Conservation (phyloP, 1,140 invertebrate species). For the Drosophila ogumai region DNA sequence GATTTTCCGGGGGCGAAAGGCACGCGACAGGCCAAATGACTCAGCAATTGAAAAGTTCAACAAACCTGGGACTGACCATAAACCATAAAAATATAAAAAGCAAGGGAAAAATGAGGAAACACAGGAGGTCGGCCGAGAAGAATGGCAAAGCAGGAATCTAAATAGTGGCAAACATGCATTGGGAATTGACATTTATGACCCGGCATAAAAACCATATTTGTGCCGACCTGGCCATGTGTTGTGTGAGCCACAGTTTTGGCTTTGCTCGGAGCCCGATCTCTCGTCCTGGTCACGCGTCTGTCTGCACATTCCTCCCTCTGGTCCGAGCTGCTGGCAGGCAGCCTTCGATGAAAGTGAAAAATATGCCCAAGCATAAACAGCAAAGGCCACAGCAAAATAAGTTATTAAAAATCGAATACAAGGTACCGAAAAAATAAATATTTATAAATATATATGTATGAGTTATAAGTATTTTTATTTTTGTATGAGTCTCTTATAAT, state of each 20-base stretch:
- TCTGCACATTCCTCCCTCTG: conserved; percentile 20
- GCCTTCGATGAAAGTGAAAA: conserved; percentile 53
- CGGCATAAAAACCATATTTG: conserved; percentile 56
- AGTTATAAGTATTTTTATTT: neutral
- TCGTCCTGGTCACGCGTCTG: conserved; percentile 41
- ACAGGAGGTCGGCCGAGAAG: conserved; percentile 22
- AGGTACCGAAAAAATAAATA: neutral
- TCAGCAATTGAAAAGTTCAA: conserved; percentile 72
- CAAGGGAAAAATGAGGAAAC: conserved; percentile 1
- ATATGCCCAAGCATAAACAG: conserved; percentile 33
- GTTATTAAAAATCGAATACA: neutral
- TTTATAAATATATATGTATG: neutral
- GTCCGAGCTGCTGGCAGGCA: neutral
- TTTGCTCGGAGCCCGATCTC: conserved; percentile 3
- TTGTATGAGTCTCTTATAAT: no score
- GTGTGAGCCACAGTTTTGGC: conserved; percentile 25
- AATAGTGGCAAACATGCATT: conserved; percentile 71
- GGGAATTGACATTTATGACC: conserved; percentile 73
- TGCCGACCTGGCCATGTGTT: conserved; percentile 40
- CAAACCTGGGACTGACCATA: conserved; percentile 62
- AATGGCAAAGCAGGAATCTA: conserved; percentile 44
- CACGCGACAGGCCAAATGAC: conserved; percentile 56
- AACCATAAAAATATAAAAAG: conserved; percentile 49
- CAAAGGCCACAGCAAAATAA: neutral
- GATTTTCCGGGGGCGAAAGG: conserved; percentile 34